Conservation (phyloP, 2,888 invertebrate genomes). For the Polydrusus pterygomalis region DNA sequence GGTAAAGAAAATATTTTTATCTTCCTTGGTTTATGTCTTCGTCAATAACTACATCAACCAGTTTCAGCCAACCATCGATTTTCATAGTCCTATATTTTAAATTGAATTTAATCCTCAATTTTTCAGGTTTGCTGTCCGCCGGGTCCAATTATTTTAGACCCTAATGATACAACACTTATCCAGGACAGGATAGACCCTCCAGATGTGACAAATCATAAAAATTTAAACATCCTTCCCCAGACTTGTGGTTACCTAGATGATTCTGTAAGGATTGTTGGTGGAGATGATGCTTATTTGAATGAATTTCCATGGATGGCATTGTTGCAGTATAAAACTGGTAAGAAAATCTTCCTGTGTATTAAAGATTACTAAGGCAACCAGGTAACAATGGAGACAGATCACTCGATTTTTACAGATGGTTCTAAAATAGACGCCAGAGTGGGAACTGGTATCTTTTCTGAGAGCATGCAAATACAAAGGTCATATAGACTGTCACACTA, state of each 20-base stretch:
- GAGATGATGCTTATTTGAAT: slow-evolving; percentile 76
- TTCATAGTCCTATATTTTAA: background rate
- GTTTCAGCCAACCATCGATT: too few relatives aligned
- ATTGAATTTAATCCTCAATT: background rate
- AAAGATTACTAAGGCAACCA: too few relatives aligned
- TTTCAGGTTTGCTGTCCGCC: slow-evolving; percentile 72
- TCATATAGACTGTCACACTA: too few relatives aligned
- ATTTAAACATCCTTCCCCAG: slow-evolving; percentile 67
- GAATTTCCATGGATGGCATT: slow-evolving; percentile 87
- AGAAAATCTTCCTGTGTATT: too few relatives aligned
- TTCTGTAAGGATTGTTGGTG: slow-evolving; percentile 75
- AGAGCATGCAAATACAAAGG: too few relatives aligned
- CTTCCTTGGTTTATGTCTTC: too few relatives aligned
- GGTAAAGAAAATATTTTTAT: too few relatives aligned
- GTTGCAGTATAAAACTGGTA: slow-evolving; percentile 72
- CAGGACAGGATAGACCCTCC: slow-evolving; percentile 53
- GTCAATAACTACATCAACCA: too few relatives aligned
- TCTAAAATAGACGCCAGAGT: too few relatives aligned
- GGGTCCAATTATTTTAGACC: slow-evolving; percentile 47
- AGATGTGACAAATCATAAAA: slow-evolving; percentile 69
- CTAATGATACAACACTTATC: slow-evolving; percentile 12
- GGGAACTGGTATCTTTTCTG: too few relatives aligned
- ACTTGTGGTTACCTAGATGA: slow-evolving; percentile 76
- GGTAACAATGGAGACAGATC: too few relatives aligned
- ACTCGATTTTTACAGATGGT: too few relatives aligned